phyloP scores from a whole-genome alignment of 2,113 vertebrate genomes.

The Grallaria varia region DNA sequence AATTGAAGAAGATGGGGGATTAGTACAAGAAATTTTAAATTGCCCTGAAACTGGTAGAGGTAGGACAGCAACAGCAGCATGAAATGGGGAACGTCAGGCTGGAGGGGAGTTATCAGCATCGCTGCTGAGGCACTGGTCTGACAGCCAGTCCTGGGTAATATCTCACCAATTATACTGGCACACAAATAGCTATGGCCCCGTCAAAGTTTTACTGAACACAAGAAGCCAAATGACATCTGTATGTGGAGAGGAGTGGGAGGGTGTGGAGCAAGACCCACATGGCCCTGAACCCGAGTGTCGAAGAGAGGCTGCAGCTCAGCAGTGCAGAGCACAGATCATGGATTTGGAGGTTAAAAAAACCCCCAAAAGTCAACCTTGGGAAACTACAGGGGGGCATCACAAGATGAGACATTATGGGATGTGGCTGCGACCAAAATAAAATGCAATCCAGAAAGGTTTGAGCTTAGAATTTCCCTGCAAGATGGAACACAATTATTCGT shows the following conservation, averaged over 20 bases:
- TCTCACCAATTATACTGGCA: background rate
- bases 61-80: background rate
- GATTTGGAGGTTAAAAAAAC: background rate
- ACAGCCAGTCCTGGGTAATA: background rate
- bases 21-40: conserved; percentile 25
- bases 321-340: accelerated
- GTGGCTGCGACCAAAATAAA: background rate
- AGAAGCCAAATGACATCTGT: background rate
- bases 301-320: background rate
- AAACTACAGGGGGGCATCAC: background rate
- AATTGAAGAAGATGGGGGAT: conserved; percentile 25
- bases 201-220: background rate
- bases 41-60: background rate
- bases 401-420: background rate
- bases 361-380: background rate
- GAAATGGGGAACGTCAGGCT: background rate
- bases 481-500: background rate
- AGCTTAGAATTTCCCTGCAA: background rate
- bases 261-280: background rate
- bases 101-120: background rate
- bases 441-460: background rate
- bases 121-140: background rate
- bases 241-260: background rate
- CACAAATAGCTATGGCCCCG: background rate
- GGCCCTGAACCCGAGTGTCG: background rate